phyloP scores from a whole-genome alignment of 2,113 vertebrate species.

The Ovis canadensis region DNA sequence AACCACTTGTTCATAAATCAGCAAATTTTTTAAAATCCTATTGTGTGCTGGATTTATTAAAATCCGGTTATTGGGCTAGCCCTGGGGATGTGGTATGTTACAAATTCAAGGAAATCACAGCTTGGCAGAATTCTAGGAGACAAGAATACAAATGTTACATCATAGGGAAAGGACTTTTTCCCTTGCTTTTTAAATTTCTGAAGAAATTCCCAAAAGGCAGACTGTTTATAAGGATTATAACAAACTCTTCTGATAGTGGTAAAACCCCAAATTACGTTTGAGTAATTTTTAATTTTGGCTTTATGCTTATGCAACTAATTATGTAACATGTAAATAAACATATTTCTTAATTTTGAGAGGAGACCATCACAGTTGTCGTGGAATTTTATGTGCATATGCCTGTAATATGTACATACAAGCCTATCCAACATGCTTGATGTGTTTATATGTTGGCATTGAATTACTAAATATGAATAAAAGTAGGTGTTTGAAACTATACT shows the following conservation, averaged over 20 bases:
- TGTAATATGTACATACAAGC: neutral
- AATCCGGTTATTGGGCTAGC: neutral
- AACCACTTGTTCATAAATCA: neutral
- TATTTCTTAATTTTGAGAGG: neutral
- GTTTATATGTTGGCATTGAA: neutral
- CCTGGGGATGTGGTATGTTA: neutral
- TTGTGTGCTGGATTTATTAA: neutral
- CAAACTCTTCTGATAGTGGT: neutral
- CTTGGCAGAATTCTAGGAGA: neutral
- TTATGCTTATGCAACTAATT: neutral
- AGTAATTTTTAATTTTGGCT: constrained; percentile 6
- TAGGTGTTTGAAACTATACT: neutral
- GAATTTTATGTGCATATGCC: neutral
- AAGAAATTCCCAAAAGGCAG: neutral
- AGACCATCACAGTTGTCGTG: neutral
- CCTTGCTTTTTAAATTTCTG: neutral
- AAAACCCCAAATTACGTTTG: neutral
- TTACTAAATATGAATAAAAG: constrained; percentile 28
- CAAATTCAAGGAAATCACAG: neutral
- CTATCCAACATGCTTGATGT: neutral
- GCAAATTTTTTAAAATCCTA: neutral
- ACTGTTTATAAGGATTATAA: neutral
- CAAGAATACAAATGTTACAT: neutral
- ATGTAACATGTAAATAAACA: neutral
- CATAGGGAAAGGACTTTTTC: neutral